Conservation (phyloP, 1,140 invertebrate genomes). For the Trichonephila clavipes region DNA sequence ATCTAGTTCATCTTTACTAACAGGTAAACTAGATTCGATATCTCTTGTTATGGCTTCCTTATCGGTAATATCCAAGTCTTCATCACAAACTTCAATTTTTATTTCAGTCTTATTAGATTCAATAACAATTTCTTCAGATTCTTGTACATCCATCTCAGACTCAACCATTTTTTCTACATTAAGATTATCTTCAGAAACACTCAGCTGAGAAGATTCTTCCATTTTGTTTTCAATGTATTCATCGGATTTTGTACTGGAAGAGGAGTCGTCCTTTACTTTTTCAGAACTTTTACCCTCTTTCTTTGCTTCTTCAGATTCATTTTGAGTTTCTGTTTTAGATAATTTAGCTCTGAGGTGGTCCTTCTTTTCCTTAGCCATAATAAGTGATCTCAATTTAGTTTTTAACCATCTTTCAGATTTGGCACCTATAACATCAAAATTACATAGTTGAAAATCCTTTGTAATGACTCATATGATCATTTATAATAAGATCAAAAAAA, state of each 20-base stretch:
- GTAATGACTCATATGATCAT: too few species aligned
- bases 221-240: neutral
- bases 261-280: neutral
- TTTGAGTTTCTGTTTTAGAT: neutral
- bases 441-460: too few species aligned
- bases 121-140: neutral
- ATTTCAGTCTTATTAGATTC: neutral
- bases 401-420: conserved; percentile 73
- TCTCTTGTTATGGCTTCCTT: neutral
- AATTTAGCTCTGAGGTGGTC: neutral
- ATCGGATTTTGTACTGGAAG: neutral
- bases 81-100: conserved; percentile 77
- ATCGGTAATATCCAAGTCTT: neutral
- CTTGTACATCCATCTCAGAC: neutral
- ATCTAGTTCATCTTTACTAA: neutral
- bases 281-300: neutral
- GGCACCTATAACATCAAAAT: conserved; percentile 20
- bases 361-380: conserved; percentile 47
- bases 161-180: conserved; percentile 23
- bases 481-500: too few species aligned
- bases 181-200: neutral
- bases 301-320: neutral
- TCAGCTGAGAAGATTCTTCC: neutral
- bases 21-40: neutral
- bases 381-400: conserved; percentile 67